Conservation (phyloP, 2,888 invertebrate genomes). For the Dryomyza anilis region DNA sequence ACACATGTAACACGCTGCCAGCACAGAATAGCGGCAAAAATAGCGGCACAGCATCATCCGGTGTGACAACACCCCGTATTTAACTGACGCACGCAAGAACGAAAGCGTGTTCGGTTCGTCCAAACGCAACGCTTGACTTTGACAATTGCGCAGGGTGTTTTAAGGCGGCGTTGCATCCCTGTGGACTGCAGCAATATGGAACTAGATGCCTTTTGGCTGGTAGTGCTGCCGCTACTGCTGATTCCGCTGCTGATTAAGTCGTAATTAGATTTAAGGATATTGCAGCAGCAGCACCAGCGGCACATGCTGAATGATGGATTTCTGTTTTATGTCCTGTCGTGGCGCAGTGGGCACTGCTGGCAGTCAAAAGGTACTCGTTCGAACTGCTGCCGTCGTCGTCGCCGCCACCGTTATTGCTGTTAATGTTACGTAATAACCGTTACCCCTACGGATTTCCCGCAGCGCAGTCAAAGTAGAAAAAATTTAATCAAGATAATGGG, state of each 20-base stretch:
- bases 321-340: constrained; percentile 37
- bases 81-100: too few species aligned
- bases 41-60: too few species aligned
- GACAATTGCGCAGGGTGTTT: constrained; percentile 56
- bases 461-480: constrained; percentile 18
- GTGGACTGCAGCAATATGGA: too few species aligned
- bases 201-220: too few species aligned
- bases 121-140: constrained; percentile 49
- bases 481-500: constrained; percentile 58
- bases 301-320: constrained; percentile 50
- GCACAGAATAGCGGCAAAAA: background rate
- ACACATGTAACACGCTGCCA: background rate
- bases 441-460: constrained; percentile 39
- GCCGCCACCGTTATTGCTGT: constrained; percentile 21
- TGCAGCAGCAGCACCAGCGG: constrained; percentile 52
- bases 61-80: constrained; percentile 16
- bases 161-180: constrained; percentile 25
- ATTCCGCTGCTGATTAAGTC: constrained; percentile 55
- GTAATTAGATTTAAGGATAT: constrained; percentile 62
- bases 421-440: constrained; percentile 39
- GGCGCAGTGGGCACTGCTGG: constrained; percentile 22
- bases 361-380: background rate
- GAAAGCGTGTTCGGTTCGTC: too few species aligned
- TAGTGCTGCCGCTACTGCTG: background rate
- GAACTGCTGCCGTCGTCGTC: background rate